These are phyloP conservation scores for Bufo gargarizans DNA, from an alignment of 2,113 vertebrate species.

Conservation along the genomic window DNA sequence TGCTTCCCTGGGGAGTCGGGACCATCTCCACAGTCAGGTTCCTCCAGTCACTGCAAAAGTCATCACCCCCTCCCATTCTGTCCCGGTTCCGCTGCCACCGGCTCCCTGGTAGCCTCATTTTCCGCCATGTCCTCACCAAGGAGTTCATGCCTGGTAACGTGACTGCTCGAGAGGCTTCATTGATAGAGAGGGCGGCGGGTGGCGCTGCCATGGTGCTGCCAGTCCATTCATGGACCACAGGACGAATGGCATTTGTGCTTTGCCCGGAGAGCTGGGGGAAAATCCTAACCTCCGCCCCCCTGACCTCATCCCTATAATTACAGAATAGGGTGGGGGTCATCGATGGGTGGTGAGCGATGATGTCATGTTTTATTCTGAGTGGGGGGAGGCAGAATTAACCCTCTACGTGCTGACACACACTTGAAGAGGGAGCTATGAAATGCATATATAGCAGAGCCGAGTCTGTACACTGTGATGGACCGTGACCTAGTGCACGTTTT, in stretches of 20 bases:
- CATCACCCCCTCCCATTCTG: no score
- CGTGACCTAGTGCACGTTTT: no score
- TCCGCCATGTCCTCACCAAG: constrained; percentile 25
- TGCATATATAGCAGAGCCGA: neutral
- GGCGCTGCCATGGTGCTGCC: no score
- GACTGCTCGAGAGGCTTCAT: constrained; percentile 20
- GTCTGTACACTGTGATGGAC: no score
- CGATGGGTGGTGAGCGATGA: neutral
- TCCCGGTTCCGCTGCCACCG: neutral
- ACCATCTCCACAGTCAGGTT: no score
- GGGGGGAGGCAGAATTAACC: neutral
- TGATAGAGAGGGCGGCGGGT: neutral
- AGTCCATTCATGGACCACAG: no score
- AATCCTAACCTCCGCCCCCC: neutral
- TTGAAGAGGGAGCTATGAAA: neutral
- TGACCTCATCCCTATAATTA: neutral
- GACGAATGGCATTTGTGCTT: no score
- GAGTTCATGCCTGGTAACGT: constrained; percentile 39
- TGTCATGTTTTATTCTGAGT: neutral
- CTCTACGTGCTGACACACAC: neutral
- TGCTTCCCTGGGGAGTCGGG: no score
- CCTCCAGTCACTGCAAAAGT: no score
- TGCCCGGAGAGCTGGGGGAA: no score
- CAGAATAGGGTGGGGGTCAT: neutral
- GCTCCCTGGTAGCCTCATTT: neutral